These are phyloP conservation scores for Chrysaora quinquecirrha DNA, from an alignment of 30 jellyfish, hydroid and myxozoan genomes.

Conservation along the genomic window DNA sequence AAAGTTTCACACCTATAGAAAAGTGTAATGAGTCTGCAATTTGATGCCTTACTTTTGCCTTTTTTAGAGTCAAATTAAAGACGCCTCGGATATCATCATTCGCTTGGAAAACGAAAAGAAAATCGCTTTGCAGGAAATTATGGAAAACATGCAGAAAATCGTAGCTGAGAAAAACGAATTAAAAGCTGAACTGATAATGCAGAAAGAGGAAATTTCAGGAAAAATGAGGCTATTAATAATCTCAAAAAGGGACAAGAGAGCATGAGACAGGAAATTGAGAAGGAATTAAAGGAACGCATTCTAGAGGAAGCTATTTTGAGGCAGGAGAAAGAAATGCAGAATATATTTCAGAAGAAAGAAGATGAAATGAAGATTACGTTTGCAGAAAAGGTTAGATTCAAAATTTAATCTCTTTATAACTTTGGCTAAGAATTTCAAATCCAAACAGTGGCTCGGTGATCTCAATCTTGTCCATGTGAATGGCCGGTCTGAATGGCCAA, in stretches of 20 bases:
- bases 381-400: slow-evolving; percentile 81
- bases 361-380: slow-evolving; percentile 78
- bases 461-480: too few species aligned
- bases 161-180: slow-evolving; percentile 82
- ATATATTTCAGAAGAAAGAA: slow-evolving; percentile 83
- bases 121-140: slow-evolving; percentile 73
- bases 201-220: slow-evolving; percentile 51
- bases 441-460: too few species aligned
- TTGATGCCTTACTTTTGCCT: too few species aligned
- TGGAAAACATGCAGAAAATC: slow-evolving; percentile 79
- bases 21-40: too few species aligned
- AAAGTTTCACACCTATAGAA: too few species aligned
- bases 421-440: too few species aligned
- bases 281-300: slow-evolving; percentile 63
- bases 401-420: too few species aligned
- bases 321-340: slow-evolving; percentile 86
- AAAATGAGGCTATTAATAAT: slow-evolving; percentile 29
- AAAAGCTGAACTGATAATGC: slow-evolving; percentile 52
- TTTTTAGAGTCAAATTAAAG: slow-evolving; percentile 57
- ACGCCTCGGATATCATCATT: slow-evolving; percentile 73
- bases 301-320: slow-evolving; percentile 79
- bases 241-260: slow-evolving; percentile 76
- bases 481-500: too few species aligned
- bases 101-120: slow-evolving; percentile 89
- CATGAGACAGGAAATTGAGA: slow-evolving; percentile 64